These are phyloP conservation scores for Drosophila elegans DNA, from an alignment of 1,140 invertebrate species.

Conservation along the genomic window DNA sequence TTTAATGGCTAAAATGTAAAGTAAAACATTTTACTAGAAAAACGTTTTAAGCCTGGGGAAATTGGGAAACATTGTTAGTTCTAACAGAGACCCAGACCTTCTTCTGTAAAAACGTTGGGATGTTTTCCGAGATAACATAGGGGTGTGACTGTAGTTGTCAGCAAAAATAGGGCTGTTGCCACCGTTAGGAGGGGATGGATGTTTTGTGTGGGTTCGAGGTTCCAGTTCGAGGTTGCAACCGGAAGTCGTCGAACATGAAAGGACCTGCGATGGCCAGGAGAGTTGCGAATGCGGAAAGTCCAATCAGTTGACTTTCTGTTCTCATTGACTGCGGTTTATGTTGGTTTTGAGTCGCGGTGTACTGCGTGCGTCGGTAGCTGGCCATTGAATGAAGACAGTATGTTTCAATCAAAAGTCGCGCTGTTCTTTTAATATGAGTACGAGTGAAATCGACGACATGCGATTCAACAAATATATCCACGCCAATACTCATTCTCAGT, in stretches of 20 bases:
- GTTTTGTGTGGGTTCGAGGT: not conserved
- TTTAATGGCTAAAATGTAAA: too few species aligned
- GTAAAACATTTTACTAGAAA: too few species aligned
- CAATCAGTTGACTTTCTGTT: conserved; percentile 59
- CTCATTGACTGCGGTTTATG: conserved; percentile 53
- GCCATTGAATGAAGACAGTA: conserved; percentile 43
- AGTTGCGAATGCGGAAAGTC: conserved; percentile 2
- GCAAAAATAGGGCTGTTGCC: conserved; percentile 10
- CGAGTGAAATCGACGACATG: conserved; percentile 17
- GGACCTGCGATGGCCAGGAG: not conserved
- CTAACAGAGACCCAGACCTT: not conserved
- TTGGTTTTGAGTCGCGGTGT: conserved; percentile 28
- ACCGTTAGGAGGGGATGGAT: not conserved
- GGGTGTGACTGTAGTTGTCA: not conserved
- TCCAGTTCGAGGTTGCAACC: conserved; percentile 10
- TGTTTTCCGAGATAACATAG: not conserved
- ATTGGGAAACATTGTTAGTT: too few species aligned
- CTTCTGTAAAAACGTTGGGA: not conserved
- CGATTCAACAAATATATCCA: conserved; percentile 23
- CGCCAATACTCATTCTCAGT: conserved; percentile 20
- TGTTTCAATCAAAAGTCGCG: conserved; percentile 40
- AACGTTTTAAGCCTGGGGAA: too few species aligned
- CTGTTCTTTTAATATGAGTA: conserved; percentile 23
- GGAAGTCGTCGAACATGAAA: conserved; percentile 9
- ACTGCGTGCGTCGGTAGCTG: conserved; percentile 26